A percentile compares a stretch with the other conserved stretches of the same genome.
These are phyloP conservation scores for Oscheius sp. DNA, from an alignment of 2,888 invertebrate genomes.

Conservation along the genomic window DNA sequence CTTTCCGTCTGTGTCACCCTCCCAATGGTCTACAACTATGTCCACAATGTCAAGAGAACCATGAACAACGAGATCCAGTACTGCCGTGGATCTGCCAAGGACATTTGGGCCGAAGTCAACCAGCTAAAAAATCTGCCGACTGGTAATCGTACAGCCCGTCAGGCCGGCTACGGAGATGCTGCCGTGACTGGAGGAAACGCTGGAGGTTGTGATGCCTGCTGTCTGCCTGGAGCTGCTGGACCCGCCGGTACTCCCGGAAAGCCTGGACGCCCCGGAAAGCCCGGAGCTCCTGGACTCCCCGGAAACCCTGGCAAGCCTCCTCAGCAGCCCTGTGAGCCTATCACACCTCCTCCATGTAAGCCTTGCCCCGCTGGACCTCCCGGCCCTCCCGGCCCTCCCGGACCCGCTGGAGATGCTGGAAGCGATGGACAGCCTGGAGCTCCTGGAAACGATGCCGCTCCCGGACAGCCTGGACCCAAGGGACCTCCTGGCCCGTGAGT, in stretches of 20 bases:
- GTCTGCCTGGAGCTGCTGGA: constrained; percentile 48
- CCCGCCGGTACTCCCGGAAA: constrained; percentile 52
- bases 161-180: constrained; percentile 47
- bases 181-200: constrained; percentile 41
- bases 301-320: constrained; percentile 50
- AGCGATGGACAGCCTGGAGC: constrained; percentile 54
- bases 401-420: constrained; percentile 57
- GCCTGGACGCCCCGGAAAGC: constrained; percentile 53
- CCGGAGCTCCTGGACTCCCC: constrained; percentile 55
- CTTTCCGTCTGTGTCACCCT: constrained; percentile 63
- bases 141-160: constrained; percentile 62
- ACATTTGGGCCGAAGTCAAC: constrained; percentile 58
- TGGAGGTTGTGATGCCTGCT: constrained; percentile 51
- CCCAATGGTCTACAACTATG: constrained; percentile 73
- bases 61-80: constrained; percentile 71
- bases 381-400: constrained; percentile 59
- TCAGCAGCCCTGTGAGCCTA: constrained; percentile 52
- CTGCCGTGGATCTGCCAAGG: constrained; percentile 61
- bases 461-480: constrained; percentile 66
- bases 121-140: constrained; percentile 56
- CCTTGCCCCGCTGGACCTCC: constrained; percentile 56
- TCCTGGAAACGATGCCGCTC: constrained; percentile 62
- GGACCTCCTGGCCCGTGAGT: constrained; percentile 59
- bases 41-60: constrained; percentile 67
- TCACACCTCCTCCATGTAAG: constrained; percentile 50